Percentiles rank a stretch among this genome's conserved stretches.
These are phyloP conservation scores for Papilio dardanus DNA, from an alignment of 1,140 invertebrate genomes.

Conservation along the genomic window DNA sequence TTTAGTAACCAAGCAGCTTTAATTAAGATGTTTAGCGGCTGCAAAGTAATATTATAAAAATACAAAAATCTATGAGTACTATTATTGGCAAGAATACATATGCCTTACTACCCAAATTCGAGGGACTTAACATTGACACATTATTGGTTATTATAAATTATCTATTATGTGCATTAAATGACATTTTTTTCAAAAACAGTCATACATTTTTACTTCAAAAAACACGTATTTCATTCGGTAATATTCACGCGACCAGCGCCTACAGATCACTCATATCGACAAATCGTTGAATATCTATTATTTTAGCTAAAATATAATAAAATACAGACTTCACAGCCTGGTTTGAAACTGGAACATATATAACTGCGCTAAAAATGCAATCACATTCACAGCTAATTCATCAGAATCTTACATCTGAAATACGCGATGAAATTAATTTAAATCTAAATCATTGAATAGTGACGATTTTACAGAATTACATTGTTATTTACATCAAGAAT, in stretches of 20 bases:
- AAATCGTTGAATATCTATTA: constrained; percentile 43
- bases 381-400: not conserved
- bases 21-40: constrained; percentile 53
- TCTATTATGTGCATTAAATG: constrained; percentile 31
- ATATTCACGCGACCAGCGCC: constrained; percentile 69
- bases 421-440: not conserved
- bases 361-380: constrained; percentile 52
- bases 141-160: constrained; percentile 8
- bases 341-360: constrained; percentile 48
- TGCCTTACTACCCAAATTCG: constrained; percentile 34
- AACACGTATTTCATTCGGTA: constrained; percentile 44
- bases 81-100: constrained; percentile 58
- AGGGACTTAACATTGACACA: constrained; percentile 22
- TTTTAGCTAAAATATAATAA: constrained; percentile 50
- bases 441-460: not conserved
- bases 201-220: constrained; percentile 29
- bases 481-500: not conserved
- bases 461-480: not conserved
- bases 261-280: constrained; percentile 43
- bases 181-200: constrained; percentile 26
- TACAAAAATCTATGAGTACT: constrained; percentile 19
- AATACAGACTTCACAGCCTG: constrained; percentile 65
- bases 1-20: constrained; percentile 69
- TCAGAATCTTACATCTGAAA: not conserved
- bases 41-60: constrained; percentile 33